A percentile compares a stretch with the other conserved stretches of the same genome.
These are phyloP conservation scores for Pontoporia blainvillei DNA, from an alignment of 2,113 vertebrate genomes.

Conservation along the genomic window DNA sequence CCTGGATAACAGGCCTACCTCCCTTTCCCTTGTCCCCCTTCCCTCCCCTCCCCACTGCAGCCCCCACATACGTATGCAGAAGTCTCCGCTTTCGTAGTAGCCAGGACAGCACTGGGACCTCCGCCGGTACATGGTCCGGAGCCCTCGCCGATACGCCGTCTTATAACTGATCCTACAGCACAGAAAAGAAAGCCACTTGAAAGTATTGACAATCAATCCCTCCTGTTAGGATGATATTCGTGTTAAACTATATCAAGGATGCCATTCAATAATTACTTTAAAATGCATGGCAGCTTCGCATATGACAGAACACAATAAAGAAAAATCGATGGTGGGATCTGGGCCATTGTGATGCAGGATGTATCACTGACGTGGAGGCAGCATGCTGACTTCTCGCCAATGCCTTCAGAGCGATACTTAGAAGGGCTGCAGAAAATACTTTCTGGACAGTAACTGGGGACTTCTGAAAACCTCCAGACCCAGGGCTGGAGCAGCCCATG, in stretches of 20 bases:
- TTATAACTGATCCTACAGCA: slow-evolving; percentile 97
- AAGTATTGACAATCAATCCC: slow-evolving; percentile 79
- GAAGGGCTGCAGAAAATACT: not conserved
- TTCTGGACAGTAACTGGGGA: not conserved
- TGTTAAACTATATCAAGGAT: slow-evolving; percentile 74
- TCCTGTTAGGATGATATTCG: slow-evolving; percentile 72
- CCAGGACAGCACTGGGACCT: slow-evolving; percentile 98
- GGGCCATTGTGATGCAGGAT: slow-evolving; percentile 37
- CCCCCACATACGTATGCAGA: slow-evolving; percentile 94
- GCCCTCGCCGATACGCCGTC: slow-evolving; percentile 94
- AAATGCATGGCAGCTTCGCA: slow-evolving; percentile 75
- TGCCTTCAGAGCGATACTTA: not conserved
- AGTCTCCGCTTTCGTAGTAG: slow-evolving; percentile 95
- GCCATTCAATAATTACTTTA: slow-evolving; percentile 80
- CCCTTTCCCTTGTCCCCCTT: not conserved
- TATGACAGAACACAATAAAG: slow-evolving; percentile 76
- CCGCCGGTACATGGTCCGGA: slow-evolving; percentile 98
- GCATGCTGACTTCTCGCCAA: not conserved
- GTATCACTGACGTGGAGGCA: not conserved
- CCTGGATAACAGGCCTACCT: not conserved
- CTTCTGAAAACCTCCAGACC: not conserved
- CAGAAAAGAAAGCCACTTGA: slow-evolving; percentile 75
- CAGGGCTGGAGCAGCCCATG: not conserved
- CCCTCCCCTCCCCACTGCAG: not conserved
- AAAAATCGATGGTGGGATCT: slow-evolving; percentile 69